Conservation (phyloP, 2,888 invertebrate genomes). For the Brachyopa scutellaris region DNA sequence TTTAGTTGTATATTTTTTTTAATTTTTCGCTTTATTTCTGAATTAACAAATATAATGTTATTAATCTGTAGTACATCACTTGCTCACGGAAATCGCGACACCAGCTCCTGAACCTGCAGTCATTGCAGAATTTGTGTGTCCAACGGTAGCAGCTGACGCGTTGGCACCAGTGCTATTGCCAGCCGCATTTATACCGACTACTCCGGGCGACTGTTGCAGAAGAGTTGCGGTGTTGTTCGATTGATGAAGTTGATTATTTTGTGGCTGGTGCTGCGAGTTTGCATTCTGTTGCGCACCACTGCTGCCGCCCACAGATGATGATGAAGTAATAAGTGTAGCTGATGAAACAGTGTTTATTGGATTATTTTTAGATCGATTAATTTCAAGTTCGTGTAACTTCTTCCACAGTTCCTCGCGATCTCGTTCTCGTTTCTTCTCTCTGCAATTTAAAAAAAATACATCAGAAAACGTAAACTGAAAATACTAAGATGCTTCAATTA, state of each 20-base stretch:
- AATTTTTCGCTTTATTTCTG: slow-evolving; percentile 63
- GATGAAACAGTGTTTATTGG: slow-evolving; percentile 75
- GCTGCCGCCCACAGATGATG: too few relatives aligned
- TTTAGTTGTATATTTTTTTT: slow-evolving; percentile 63
- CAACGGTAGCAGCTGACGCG: slow-evolving; percentile 74
- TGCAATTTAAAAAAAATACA: slow-evolving; percentile 68
- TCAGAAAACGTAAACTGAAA: neutral
- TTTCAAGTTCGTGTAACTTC: slow-evolving; percentile 94
- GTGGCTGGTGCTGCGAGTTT: slow-evolving; percentile 76
- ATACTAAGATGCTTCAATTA: neutral
- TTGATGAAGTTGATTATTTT: slow-evolving; percentile 75
- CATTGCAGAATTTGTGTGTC: slow-evolving; percentile 77
- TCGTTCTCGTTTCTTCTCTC: slow-evolving; percentile 87
- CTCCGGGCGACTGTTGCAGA: slow-evolving; percentile 70
- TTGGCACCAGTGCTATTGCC: slow-evolving; percentile 78
- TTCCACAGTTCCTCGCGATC: slow-evolving; percentile 99
- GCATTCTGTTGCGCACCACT: slow-evolving; percentile 74
- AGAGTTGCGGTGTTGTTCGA: slow-evolving; percentile 79
- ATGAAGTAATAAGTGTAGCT: slow-evolving; percentile 71
- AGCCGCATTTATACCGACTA: slow-evolving; percentile 69
- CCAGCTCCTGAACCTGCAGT: slow-evolving; percentile 75
- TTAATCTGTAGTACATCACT: slow-evolving; percentile 77
- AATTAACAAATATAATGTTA: slow-evolving; percentile 72
- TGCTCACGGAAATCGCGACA: slow-evolving; percentile 75
- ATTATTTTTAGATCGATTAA: slow-evolving; percentile 83